A percentile compares a stretch with the other conserved stretches of the same genome.
These are phyloP conservation scores for Acanthochromis polyacanthus DNA, from an alignment of 2,113 vertebrate genomes.

Conservation along the genomic window DNA sequence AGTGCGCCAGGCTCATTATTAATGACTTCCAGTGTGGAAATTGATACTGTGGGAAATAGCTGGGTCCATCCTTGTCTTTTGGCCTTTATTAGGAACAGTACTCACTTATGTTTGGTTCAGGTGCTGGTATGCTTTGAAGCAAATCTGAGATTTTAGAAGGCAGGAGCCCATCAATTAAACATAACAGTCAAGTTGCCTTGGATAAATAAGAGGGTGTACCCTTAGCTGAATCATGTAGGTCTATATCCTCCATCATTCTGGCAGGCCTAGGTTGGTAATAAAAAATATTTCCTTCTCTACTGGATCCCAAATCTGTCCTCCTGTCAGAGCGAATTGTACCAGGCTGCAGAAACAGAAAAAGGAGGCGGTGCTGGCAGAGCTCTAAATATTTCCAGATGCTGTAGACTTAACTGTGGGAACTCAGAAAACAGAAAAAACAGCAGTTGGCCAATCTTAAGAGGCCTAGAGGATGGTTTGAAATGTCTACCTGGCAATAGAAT, in stretches of 20 bases:
- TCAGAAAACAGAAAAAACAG: constrained; percentile 30
- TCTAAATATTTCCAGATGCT: constrained; percentile 66
- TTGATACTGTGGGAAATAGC: constrained; percentile 55
- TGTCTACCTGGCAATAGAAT: constrained; percentile 28
- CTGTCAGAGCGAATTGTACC: constrained; percentile 40
- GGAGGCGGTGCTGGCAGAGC: constrained; percentile 13
- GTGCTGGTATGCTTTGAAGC: constrained; percentile 6
- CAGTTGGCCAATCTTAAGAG: constrained; percentile 16
- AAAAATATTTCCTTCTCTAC: constrained; percentile 20
- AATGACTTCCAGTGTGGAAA: constrained; percentile 46
- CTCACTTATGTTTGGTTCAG: not conserved
- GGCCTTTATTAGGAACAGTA: constrained; percentile 3
- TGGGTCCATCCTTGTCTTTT: constrained; percentile 17
- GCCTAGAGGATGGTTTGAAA: constrained; percentile 25
- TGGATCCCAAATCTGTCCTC: constrained; percentile 29
- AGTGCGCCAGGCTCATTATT: constrained; percentile 46
- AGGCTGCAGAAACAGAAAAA: constrained; percentile 25
- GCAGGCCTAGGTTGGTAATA: constrained; percentile 22
- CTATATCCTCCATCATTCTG: constrained; percentile 33
- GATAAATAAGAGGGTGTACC: constrained; percentile 23
- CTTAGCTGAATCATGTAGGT: constrained; percentile 14
- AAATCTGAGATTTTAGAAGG: not conserved
- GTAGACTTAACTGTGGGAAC: constrained; percentile 38
- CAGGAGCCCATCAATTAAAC: not conserved
- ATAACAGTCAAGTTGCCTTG: not conserved